Base-by-base conservation (phyloP, 2,888 invertebrate genomes). In the Eupelmus urozonus region DNA sequence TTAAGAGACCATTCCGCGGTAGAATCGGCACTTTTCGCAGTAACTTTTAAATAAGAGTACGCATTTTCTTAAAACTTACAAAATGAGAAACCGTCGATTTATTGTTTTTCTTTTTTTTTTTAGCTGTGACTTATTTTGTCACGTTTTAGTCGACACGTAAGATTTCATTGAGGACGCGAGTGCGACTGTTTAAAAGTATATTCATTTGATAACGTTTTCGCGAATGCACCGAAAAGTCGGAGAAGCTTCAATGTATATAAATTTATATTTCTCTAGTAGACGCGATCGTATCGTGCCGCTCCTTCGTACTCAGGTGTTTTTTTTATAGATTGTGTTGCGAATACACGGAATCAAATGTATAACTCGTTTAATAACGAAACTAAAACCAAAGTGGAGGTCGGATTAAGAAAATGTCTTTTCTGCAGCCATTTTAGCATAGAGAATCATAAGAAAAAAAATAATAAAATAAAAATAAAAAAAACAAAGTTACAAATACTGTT, bases 1-100 rank as follows among this genome's bases (percentile, higher is more conserved):
- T n/a, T n/a, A 80, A 76, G 1, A 66, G 77, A 78, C 7, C 76
- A 11, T 80, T 80, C 18, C 75, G 80, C n/a, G 78, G 80, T 40
- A 78, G 80, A 49, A 16, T 72, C 2, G 75, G 49, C 1, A 53
- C 40, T 3, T 78, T 49, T 27, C 77, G 5, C 29, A 29, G 49
- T 57, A 29, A 16, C 49, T 27, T 49, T 45, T 13, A 49, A n/a
- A 49, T 16, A 7, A 70, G 16, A 16, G 3, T 2, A 18, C 27
- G 25, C n/a, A 42, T 4, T 5, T 29, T 7, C 29, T 9, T 70
- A 34, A 34, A 34, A 9, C 9, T 34, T 5, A 34, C 34, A 34
- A 34, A 34, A 34, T 34, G n/a, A n/a, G n/a, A n/a, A n/a, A n/a
- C n/a, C n/a, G n/a, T n/a, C n/a, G n/a, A n/a, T n/a, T n/a, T n/a